phyloP scores from a whole-genome alignment of 2,113 vertebrate genomes.

The Mormoops blainvillei region DNA sequence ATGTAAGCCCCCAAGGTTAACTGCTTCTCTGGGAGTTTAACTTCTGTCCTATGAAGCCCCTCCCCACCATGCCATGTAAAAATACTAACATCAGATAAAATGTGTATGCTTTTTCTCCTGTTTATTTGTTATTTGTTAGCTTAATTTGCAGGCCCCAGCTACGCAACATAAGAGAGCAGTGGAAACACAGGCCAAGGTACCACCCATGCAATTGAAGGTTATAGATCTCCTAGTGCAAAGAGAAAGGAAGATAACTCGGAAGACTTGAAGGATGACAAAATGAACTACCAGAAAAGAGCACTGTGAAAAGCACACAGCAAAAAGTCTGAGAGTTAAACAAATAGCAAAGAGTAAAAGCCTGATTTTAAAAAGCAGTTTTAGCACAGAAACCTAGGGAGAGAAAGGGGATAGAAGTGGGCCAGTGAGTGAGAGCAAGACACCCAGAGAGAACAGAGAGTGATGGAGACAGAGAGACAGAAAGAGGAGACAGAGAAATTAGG shows the following conservation, averaged over 20 bases:
- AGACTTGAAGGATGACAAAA: not conserved
- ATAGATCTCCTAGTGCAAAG: not conserved
- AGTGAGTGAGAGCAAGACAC: not conserved
- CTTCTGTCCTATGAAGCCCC: not conserved
- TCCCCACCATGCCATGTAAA: not conserved
- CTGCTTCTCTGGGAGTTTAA: not conserved
- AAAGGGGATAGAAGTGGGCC: not conserved
- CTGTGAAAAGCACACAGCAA: not conserved
- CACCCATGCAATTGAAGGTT: not conserved
- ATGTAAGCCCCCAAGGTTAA: not conserved
- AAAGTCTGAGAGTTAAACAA: not conserved
- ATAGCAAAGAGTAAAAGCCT: not conserved
- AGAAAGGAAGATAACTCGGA: conserved; percentile 1
- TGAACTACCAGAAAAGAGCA: not conserved
- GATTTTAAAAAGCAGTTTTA: conserved; percentile 13
- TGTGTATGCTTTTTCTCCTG: not conserved
- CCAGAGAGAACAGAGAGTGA: not conserved
- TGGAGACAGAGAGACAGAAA: not conserved
- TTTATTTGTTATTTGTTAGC: not conserved
- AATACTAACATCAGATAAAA: not conserved
- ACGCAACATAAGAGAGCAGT: not conserved
- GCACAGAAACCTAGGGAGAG: not conserved
- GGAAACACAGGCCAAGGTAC: not conserved
- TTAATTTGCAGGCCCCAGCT: not conserved
- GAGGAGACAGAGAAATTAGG: not conserved